Conservation (phyloP, 35 echinoderm and acorn worm species). For the Ophioderma brevispina region DNA sequence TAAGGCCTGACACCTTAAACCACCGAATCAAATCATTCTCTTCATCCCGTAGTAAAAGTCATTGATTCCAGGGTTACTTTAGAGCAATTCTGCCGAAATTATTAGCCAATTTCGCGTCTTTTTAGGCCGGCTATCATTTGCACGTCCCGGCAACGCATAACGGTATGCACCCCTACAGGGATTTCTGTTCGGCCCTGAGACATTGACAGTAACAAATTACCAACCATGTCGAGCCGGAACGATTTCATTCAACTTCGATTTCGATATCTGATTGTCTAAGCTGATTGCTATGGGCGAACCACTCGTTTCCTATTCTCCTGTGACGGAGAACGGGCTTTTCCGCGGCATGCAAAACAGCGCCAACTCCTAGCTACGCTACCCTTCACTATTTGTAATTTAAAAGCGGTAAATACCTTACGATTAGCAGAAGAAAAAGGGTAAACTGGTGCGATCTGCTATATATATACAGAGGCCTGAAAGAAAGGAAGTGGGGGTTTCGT, state of each 20-base stretch:
- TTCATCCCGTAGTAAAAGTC: not conserved
- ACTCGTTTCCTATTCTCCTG: not conserved
- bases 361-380: too few species aligned
- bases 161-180: not conserved
- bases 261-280: not conserved
- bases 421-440: too few species aligned
- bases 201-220: not conserved
- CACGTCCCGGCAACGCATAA: not conserved
- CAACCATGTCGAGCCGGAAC: not conserved
- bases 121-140: not conserved
- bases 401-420: too few species aligned
- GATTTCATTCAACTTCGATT: not conserved
- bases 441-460: too few species aligned
- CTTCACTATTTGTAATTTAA: too few species aligned
- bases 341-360: too few species aligned
- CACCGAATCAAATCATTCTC: not conserved
- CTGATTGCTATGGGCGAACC: not conserved
- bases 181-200: not conserved
- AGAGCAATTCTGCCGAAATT: not conserved
- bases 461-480: too few species aligned
- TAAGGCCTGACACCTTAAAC: not conserved
- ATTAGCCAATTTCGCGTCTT: not conserved
- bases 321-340: too few species aligned
- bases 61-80: not conserved
- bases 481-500: too few species aligned